Evolutionary conservation across 2,797 vertebrate species (phyloP), one percentile per base, ranked within the genome.

Genomic region (Sphenodon punctatus): DNA sequence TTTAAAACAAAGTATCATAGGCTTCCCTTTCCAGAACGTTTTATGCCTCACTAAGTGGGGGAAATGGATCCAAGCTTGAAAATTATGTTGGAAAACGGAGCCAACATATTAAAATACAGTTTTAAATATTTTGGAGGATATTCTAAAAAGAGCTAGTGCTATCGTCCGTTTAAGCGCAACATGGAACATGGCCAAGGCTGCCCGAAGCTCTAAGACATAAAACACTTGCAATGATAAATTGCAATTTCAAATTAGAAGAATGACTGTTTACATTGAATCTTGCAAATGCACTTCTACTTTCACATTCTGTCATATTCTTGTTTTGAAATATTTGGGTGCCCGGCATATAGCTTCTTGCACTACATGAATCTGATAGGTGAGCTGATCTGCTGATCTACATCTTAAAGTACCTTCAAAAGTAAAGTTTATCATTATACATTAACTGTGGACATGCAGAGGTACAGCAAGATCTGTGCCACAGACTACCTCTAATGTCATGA

Each of bases 191-290:
- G 30, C 20, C 17, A 39, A 56, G 39, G 38, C 17, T 39, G 39
- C 14, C 23, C 46, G 14, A 7, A 63, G 41, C 60, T 32, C 85
- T 78, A 73, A 17, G 13, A 45, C 10, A 64, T 27, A 78, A 76
- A 80, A 20, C 10, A 67, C 60, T 16, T 5, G 25, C 16, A 36
- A 45, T 17, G 32, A 25, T 3, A 7, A 84, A 23, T 78, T 67
- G 23, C 38, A 60, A 69, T 61, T 74, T 42, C 11, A 78, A 88
- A 69, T 38, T 1, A 68, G 80, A 74, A 16, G 58, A 9, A 43
- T 66, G 67, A 14, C 83, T 15, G 10, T 65, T 7, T 82, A 60
- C 65, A 27, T 66, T 61, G 36, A 67, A 5, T 23, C 66, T 65
- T 77, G 60, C 34, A 39, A 11, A 55, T 3, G 4, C 4, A 67